Evolutionary conservation across 2,113 vertebrate species (phyloP).

Genomic region (Tiliqua scincoides): DNA sequence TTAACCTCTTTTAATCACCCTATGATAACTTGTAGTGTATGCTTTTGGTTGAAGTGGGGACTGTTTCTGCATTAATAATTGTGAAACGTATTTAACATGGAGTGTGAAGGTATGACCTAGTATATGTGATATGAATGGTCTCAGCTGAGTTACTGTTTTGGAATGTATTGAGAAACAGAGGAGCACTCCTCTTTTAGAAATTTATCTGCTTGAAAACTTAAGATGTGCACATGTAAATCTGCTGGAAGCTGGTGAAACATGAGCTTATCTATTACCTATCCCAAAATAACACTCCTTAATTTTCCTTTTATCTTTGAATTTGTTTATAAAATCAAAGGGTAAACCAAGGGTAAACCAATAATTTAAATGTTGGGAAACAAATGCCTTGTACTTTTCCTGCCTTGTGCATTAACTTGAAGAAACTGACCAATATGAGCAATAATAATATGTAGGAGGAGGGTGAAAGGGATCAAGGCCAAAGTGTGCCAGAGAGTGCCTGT

Average conservation of each 20-base stretch:
- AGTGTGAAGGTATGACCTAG: background rate
- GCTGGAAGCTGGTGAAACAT: background rate
- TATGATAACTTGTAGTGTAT: background rate
- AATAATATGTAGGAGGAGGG: too few species aligned
- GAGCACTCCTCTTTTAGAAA: background rate
- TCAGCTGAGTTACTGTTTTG: background rate
- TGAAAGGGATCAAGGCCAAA: background rate
- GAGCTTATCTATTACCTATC: background rate
- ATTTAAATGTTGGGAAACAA: background rate
- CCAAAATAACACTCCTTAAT: background rate
- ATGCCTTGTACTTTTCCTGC: background rate
- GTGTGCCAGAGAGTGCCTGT: background rate
- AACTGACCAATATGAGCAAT: background rate
- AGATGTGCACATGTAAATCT: background rate
- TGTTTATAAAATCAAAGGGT: background rate
- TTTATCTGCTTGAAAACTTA: background rate
- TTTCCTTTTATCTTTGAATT: background rate
- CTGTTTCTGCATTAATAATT: background rate
- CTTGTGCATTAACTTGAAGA: background rate
- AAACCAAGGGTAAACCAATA: background rate
- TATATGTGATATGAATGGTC: background rate
- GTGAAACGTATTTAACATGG: background rate
- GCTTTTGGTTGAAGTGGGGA: background rate
- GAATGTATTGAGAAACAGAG: background rate
- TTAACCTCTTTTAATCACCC: background rate